These are phyloP conservation scores for Naso thynnoides DNA, from an alignment of 2,797 vertebrate species.

Conservation along the genomic window DNA sequence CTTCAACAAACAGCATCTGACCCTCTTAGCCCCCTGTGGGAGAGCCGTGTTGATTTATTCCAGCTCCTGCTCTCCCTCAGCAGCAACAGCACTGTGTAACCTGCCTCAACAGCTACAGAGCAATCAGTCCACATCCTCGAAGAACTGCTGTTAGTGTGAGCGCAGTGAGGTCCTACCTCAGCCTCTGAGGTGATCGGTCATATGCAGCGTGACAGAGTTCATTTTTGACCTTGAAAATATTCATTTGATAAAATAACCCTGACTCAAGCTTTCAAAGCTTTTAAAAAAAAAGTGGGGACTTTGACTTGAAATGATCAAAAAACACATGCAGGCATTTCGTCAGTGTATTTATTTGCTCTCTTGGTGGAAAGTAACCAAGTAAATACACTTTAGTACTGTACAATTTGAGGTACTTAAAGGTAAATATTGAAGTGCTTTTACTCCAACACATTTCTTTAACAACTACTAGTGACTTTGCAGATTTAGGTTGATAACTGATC, in stretches of 20 bases:
- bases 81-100: slow-evolving; percentile 39
- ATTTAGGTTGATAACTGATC: too few species aligned
- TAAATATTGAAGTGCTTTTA: too few species aligned
- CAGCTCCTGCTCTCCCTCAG: slow-evolving; percentile 25
- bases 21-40: slow-evolving; percentile 30
- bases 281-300: background rate
- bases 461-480: too few species aligned
- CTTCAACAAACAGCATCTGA: slow-evolving; percentile 59
- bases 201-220: background rate
- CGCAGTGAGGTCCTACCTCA: background rate
- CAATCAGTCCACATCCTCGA: slow-evolving; percentile 43
- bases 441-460: too few species aligned
- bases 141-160: slow-evolving; percentile 15
- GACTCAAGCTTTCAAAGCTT: background rate
- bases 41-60: slow-evolving; percentile 58
- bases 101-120: slow-evolving; percentile 24
- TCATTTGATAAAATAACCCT: background rate
- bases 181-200: background rate
- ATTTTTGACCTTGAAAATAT: background rate
- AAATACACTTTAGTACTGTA: too few species aligned
- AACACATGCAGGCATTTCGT: too few species aligned
- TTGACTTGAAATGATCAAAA: too few species aligned
- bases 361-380: too few species aligned
- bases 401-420: too few species aligned
- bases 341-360: too few species aligned